A percentile compares a stretch with the other conserved stretches of the same genome.
Conservation (phyloP, 1,140 invertebrate genomes). For the Anadara kagoshimensis region DNA sequence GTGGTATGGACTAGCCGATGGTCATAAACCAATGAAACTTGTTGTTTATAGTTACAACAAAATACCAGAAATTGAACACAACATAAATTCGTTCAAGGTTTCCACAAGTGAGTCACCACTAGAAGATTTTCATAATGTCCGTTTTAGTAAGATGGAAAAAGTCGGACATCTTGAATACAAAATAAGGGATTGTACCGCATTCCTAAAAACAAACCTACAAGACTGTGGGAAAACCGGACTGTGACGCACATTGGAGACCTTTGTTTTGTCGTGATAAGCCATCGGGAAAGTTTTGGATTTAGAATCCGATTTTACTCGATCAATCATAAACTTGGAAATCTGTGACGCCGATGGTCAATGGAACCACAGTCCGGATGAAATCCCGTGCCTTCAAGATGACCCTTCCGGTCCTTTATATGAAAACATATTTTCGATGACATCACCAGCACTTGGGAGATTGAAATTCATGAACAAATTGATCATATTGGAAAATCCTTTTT, state of each 20-base stretch:
- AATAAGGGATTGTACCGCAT: slow-evolving; percentile 57
- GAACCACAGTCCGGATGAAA: slow-evolving; percentile 52
- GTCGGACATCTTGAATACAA: slow-evolving; percentile 67
- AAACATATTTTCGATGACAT: slow-evolving; percentile 67
- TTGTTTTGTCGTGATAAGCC: slow-evolving; percentile 58
- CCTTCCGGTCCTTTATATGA: slow-evolving; percentile 60
- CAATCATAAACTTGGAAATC: slow-evolving; percentile 61
- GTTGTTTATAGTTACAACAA: slow-evolving; percentile 66
- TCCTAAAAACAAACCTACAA: slow-evolving; percentile 45
- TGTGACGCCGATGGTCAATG: slow-evolving; percentile 51
- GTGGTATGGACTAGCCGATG: slow-evolving; percentile 69
- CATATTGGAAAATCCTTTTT: slow-evolving; percentile 64
- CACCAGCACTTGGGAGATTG: slow-evolving; percentile 65
- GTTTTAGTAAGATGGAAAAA: slow-evolving; percentile 71
- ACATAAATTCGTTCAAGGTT: slow-evolving; percentile 68
- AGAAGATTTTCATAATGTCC: slow-evolving; percentile 68
- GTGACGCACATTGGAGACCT: slow-evolving; percentile 62
- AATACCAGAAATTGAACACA: slow-evolving; percentile 67
- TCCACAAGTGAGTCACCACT: slow-evolving; percentile 57
- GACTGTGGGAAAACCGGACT: slow-evolving; percentile 65
- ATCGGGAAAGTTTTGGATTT: slow-evolving; percentile 63
- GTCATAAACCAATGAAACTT: slow-evolving; percentile 65
- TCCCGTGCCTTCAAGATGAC: slow-evolving; percentile 32
- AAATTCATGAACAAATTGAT: slow-evolving; percentile 71
- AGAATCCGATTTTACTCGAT: slow-evolving; percentile 67